Evolutionary conservation across 2,797 vertebrate species (phyloP).

Genomic region (Propithecus deckenii): DNA sequence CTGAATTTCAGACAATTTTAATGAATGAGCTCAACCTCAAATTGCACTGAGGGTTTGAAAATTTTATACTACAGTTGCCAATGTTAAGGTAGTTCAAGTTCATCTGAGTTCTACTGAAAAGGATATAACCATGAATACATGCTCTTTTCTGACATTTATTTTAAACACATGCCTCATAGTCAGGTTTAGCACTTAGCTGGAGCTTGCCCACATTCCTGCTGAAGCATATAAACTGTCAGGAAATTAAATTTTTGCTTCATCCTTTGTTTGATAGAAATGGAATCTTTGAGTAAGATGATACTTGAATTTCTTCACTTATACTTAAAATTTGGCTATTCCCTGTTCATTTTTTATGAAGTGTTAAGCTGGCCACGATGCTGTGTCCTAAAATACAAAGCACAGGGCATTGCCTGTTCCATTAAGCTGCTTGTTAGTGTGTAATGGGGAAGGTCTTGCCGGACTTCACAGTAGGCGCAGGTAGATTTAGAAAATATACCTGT

Average conservation of each 20-base stretch:
- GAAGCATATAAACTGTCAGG: slow-evolving; percentile 55
- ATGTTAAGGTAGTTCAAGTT: background rate
- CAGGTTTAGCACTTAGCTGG: background rate
- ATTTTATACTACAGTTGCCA: background rate
- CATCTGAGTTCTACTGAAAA: background rate
- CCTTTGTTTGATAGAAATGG: slow-evolving; percentile 60
- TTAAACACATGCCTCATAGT: slow-evolving; percentile 44
- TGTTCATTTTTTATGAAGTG: slow-evolving; percentile 52
- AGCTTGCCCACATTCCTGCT: slow-evolving; percentile 37
- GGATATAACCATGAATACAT: background rate
- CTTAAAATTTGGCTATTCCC: background rate
- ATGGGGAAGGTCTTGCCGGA: background rate
- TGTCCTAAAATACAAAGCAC: background rate
- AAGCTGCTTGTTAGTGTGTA: background rate
- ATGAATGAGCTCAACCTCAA: background rate
- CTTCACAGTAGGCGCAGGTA: background rate
- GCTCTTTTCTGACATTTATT: slow-evolving; percentile 19
- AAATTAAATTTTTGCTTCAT: slow-evolving; percentile 68
- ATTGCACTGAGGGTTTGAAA: background rate
- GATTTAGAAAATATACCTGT: background rate
- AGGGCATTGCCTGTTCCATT: background rate
- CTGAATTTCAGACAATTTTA: background rate
- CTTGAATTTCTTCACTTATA: slow-evolving; percentile 7
- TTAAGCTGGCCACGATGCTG: background rate
- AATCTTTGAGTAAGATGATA: slow-evolving; percentile 35